Conservation (phyloP, 2,797 vertebrate genomes). For the Myoxocephalus aenaeus region DNA sequence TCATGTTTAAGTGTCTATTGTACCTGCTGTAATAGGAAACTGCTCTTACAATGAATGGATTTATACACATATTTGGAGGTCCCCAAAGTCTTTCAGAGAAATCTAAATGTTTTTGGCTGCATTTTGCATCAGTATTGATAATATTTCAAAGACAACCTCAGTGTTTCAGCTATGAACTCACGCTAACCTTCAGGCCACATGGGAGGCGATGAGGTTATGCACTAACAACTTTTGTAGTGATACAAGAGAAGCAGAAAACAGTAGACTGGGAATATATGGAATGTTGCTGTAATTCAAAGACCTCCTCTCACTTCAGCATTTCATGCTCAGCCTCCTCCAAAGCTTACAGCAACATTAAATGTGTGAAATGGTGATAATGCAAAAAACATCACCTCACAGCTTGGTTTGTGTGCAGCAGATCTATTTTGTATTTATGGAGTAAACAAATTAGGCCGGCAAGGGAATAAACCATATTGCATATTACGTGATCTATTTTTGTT, state of each 20-base stretch:
- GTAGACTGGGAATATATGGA: slow-evolving; percentile 39
- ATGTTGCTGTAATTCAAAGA: slow-evolving; percentile 51
- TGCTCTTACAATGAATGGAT: background rate
- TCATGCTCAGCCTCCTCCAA: slow-evolving; percentile 46
- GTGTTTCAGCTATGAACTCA: slow-evolving; percentile 23
- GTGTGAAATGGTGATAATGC: slow-evolving; percentile 43
- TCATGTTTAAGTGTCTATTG: background rate
- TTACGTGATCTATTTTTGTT: background rate
- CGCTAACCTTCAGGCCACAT: slow-evolving; percentile 30
- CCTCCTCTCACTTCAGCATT: slow-evolving; percentile 45
- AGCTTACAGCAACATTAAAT: slow-evolving; percentile 38
- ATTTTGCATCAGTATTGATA: slow-evolving; percentile 2
- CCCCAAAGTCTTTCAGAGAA: background rate
- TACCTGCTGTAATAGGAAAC: background rate
- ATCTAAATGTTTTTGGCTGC: slow-evolving; percentile 2
- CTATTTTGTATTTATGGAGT: slow-evolving; percentile 29
- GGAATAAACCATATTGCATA: background rate
- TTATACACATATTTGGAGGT: background rate
- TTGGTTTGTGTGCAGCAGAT: slow-evolving; percentile 32
- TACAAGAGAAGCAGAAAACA: slow-evolving; percentile 44
- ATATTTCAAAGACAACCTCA: background rate
- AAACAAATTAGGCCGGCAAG: slow-evolving; percentile 1
- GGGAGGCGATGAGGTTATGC: slow-evolving; percentile 23
- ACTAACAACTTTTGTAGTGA: slow-evolving; percentile 14
- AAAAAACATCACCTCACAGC: slow-evolving; percentile 11